A percentile compares a stretch with the other conserved stretches of the same genome.
These are phyloP conservation scores for Lacerta agilis DNA, from an alignment of 2,797 vertebrate genomes.

Conservation along the genomic window DNA sequence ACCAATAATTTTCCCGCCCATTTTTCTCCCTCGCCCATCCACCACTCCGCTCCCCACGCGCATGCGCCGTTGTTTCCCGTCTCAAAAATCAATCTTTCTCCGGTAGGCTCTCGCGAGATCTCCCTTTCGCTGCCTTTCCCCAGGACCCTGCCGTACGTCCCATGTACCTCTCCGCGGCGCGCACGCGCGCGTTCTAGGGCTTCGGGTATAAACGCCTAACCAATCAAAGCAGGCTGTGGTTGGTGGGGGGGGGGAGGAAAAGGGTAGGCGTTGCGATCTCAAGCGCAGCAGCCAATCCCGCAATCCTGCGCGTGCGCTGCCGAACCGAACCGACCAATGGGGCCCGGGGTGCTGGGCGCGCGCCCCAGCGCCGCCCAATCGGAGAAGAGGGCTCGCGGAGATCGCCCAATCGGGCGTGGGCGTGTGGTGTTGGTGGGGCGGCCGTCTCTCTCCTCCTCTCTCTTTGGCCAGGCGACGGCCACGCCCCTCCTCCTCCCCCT, in stretches of 20 bases:
- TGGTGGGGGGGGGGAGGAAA: too few species aligned
- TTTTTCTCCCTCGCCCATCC: background rate
- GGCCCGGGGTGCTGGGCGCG: too few species aligned
- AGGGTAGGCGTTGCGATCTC: too few species aligned
- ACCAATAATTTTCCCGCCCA: background rate
- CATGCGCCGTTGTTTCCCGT: background rate
- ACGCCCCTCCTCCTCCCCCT: background rate
- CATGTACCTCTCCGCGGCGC: accelerated
- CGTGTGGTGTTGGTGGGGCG: background rate
- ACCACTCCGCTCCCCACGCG: background rate
- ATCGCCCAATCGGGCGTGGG: background rate
- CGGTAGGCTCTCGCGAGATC: background rate
- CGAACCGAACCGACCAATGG: too few species aligned
- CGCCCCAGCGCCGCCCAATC: background rate
- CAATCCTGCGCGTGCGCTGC: too few species aligned
- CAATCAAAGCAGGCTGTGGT: background rate
- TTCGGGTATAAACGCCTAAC: background rate
- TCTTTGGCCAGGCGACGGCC: background rate
- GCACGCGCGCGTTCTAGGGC: background rate
- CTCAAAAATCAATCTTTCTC: too few species aligned
- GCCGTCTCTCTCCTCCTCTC: background rate
- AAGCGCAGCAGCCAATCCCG: too few species aligned
- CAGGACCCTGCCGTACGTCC: too few species aligned
- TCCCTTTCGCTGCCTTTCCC: too few species aligned
- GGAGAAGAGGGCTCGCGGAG: background rate